Conservation (phyloP, 2,113 vertebrate genomes). For the Sterrhoptilus dennistouni region DNA sequence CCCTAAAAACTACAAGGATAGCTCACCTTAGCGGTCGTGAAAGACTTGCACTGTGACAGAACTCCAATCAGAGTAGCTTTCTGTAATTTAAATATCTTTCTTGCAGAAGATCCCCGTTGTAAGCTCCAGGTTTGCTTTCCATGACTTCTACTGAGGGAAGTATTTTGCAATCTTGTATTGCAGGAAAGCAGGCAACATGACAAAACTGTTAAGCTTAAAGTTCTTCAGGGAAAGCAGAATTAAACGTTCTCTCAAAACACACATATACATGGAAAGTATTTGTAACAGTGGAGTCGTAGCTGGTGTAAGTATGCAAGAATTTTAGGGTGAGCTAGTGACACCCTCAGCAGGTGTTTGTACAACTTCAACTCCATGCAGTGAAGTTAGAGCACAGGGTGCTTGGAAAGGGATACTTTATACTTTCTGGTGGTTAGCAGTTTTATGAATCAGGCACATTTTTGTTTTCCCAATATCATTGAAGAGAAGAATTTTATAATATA, state of each 20-base stretch:
- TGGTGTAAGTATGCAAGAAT: not conserved
- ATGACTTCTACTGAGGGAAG: not conserved
- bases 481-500: not conserved
- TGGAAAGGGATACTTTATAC: not conserved
- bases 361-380: not conserved
- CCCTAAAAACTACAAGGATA: not conserved
- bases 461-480: not conserved
- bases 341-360: not conserved
- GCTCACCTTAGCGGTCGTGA: not conserved
- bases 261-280: not conserved
- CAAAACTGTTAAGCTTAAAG: not conserved
- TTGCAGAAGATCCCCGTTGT: not conserved
- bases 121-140: not conserved
- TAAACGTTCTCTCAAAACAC: not conserved
- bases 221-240: not conserved
- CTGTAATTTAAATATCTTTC: not conserved
- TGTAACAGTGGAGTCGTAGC: not conserved
- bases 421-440: not conserved
- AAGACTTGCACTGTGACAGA: not conserved
- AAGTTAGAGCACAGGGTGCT: not conserved
- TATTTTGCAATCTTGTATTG: not conserved
- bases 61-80: not conserved
- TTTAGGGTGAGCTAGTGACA: not conserved
- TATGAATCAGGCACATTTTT: not conserved
- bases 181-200: not conserved